Percentiles rank a stretch among this genome's conserved stretches.
phyloP scores from a whole-genome alignment of 1,140 invertebrate species.

The Maconellicoccus hirsutus region DNA sequence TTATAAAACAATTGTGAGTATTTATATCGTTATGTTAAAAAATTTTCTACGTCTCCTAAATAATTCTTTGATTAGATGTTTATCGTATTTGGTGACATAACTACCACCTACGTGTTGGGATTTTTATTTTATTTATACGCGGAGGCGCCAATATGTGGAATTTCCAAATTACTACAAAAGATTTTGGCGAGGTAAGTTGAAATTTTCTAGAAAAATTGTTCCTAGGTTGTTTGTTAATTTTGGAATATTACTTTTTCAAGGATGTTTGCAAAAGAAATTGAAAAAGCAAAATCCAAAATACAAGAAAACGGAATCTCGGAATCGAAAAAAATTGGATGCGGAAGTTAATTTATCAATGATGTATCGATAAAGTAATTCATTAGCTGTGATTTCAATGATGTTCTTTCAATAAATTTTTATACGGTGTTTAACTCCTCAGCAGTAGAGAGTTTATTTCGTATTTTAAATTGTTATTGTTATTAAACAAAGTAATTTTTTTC shows the following conservation, averaged over 20 bases:
- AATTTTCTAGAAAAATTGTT: neutral
- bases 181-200: neutral
- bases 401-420: too few relatives aligned
- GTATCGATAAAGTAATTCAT: too few relatives aligned
- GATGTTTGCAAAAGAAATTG: slow-evolving; percentile 11
- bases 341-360: neutral
- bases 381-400: too few relatives aligned
- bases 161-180: neutral
- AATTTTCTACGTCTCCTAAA: too few relatives aligned
- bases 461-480: too few relatives aligned
- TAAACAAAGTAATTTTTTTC: too few relatives aligned
- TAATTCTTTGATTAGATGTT: too few relatives aligned
- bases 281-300: neutral
- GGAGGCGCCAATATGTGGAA: slow-evolving; percentile 13
- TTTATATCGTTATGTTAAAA: neutral
- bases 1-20: slow-evolving; percentile 25
- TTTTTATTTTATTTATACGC: slow-evolving; percentile 11
- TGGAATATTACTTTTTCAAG: neutral
- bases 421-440: too few relatives aligned
- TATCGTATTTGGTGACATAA: neutral
- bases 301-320: neutral
- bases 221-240: neutral
- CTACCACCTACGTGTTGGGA: slow-evolving; percentile 1
- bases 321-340: neutral
- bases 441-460: too few relatives aligned